These are phyloP conservation scores for Cnemophilus loriae DNA, from an alignment of 2,113 vertebrate species.

Conservation along the genomic window DNA sequence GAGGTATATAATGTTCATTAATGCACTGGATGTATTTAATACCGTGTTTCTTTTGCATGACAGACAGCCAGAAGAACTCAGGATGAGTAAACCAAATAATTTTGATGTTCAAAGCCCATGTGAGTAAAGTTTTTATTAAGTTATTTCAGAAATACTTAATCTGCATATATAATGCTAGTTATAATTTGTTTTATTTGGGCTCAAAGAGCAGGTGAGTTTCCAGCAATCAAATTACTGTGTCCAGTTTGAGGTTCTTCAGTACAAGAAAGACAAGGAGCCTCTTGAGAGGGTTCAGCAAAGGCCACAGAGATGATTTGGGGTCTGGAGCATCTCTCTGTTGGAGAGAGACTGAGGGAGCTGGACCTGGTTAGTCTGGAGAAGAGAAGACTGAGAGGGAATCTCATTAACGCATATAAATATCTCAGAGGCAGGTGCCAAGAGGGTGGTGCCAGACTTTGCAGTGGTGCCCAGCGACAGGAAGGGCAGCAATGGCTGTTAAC, in stretches of 20 bases:
- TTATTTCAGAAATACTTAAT: neutral
- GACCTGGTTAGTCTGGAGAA: neutral
- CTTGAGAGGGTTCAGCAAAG: neutral
- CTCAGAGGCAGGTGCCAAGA: neutral
- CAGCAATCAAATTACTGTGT: neutral
- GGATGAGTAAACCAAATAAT: slow-evolving; percentile 64
- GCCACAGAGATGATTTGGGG: neutral
- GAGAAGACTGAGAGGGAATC: neutral
- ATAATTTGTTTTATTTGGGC: neutral
- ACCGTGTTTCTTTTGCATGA: slow-evolving; percentile 21
- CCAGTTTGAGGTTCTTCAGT: neutral
- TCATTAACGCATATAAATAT: neutral
- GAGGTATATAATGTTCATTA: neutral
- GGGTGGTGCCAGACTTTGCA: neutral
- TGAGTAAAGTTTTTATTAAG: slow-evolving; percentile 57
- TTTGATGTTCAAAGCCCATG: slow-evolving; percentile 38
- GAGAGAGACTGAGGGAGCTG: neutral
- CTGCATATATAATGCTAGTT: neutral
- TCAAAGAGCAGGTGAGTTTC: neutral
- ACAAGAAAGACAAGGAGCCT: neutral
- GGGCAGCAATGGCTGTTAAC: neutral
- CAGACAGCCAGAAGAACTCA: neutral
- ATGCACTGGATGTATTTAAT: neutral
- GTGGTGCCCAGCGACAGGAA: neutral
- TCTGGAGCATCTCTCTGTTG: neutral